A percentile compares a stretch with the other conserved stretches of the same genome.
Conservation (phyloP, 2,888 invertebrate species). For the Aphrophora alni region DNA sequence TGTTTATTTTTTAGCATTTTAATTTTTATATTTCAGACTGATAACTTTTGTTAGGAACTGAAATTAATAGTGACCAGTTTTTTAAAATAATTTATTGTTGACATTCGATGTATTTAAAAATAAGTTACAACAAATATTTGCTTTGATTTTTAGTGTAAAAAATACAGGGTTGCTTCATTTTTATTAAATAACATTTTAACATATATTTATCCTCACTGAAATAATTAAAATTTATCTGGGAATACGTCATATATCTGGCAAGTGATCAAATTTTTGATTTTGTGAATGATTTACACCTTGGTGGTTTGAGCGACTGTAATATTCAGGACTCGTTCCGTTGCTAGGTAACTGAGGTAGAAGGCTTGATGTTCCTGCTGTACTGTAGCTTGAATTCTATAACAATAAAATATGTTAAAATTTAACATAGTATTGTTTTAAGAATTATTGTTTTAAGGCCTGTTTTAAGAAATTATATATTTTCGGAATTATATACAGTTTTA, state of each 20-base stretch:
- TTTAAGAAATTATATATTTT: no score
- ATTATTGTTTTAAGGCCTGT: no score
- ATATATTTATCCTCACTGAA: not conserved
- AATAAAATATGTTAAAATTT: constrained; percentile 17
- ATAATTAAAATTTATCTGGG: constrained; percentile 12
- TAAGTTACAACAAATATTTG: not conserved
- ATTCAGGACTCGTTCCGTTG: constrained; percentile 49
- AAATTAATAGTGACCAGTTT: not conserved
- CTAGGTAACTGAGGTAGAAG: constrained; percentile 51
- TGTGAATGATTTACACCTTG: constrained; percentile 42
- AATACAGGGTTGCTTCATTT: not conserved
- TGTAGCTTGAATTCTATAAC: constrained; percentile 49
- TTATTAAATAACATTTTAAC: not conserved
- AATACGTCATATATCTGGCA: constrained; percentile 74
- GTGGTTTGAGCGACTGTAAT: constrained; percentile 42
- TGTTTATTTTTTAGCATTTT: no score
- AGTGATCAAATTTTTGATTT: constrained; percentile 66
- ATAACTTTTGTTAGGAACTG: no score
- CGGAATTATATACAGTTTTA: no score
- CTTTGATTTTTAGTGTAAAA: constrained; percentile 2
- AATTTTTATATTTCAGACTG: no score
- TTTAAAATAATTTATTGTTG: not conserved
- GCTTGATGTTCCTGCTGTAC: constrained; percentile 42
- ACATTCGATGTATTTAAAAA: not conserved
- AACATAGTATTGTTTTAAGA: no score